These are phyloP conservation scores for Scaptomyza cyrtandrae DNA, from an alignment of 2,888 invertebrate species.

Conservation along the genomic window DNA sequence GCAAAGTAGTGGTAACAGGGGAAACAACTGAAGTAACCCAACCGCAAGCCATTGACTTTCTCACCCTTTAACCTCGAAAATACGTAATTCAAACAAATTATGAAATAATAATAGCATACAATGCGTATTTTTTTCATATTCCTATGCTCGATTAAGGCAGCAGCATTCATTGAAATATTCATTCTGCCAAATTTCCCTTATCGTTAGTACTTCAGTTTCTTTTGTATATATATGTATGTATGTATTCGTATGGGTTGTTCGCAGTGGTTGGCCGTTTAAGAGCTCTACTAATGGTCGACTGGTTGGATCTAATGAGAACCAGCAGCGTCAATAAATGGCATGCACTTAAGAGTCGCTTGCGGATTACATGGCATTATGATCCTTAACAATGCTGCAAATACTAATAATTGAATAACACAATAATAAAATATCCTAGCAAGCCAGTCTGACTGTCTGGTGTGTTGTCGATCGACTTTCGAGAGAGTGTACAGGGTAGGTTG, in stretches of 20 bases:
- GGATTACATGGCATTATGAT: constrained; percentile 77
- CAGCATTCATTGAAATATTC: constrained; percentile 37
- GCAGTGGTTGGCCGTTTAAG: constrained; percentile 66
- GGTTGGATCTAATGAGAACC: constrained; percentile 63
- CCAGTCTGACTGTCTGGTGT: not conserved
- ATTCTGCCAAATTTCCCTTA: constrained; percentile 58
- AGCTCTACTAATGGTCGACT: constrained; percentile 51
- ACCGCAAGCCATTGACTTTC: constrained; percentile 77
- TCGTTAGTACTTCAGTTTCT: constrained; percentile 5
- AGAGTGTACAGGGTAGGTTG: not conserved
- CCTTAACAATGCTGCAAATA: constrained; percentile 58
- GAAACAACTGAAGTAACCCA: constrained; percentile 30
- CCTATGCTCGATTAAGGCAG: constrained; percentile 48
- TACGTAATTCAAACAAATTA: constrained; percentile 70
- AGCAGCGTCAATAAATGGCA: constrained; percentile 77
- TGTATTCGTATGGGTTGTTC: not conserved
- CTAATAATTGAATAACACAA: constrained; percentile 79
- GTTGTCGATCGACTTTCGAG: constrained; percentile 7
- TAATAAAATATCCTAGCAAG: constrained; percentile 60
- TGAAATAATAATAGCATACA: constrained; percentile 81
- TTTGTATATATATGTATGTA: not conserved
- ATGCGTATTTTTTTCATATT: constrained; percentile 55
- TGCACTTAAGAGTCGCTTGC: constrained; percentile 71
- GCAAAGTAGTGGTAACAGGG: too few relatives aligned
- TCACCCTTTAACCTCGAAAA: constrained; percentile 67